These are phyloP conservation scores for Nemurella pictetii DNA, from an alignment of 2,888 invertebrate species.

Conservation along the genomic window DNA sequence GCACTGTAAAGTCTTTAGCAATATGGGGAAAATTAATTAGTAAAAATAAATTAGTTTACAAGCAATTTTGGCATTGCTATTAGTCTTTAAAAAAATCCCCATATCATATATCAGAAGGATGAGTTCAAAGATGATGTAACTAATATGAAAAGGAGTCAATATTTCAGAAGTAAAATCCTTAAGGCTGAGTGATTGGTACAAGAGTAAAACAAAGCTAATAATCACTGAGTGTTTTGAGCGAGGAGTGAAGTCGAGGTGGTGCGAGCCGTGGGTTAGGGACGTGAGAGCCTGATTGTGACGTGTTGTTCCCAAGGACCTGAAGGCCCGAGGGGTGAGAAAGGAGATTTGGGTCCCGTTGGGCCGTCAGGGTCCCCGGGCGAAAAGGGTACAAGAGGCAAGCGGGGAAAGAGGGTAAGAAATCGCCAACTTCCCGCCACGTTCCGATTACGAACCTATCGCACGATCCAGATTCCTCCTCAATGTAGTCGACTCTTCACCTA, in stretches of 20 bases:
- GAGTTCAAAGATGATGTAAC: too few relatives aligned
- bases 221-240: neutral
- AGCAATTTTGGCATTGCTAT: too few relatives aligned
- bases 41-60: neutral
- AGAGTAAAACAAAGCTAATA: neutral
- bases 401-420: constrained; percentile 87
- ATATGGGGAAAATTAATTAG: neutral
- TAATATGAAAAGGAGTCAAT: too few relatives aligned
- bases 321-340: constrained; percentile 75
- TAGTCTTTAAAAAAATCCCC: too few relatives aligned
- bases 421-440: constrained; percentile 5
- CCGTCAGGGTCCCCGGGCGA: constrained; percentile 80
- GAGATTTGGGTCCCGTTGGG: constrained; percentile 75
- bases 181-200: neutral
- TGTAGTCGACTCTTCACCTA: neutral
- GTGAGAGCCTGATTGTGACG: constrained; percentile 1
- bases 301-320: constrained; percentile 58
- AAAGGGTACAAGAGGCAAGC: constrained; percentile 87
- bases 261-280: neutral
- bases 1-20: neutral
- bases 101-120: too few relatives aligned
- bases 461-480: neutral
- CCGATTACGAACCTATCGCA: constrained; percentile 18
- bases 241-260: neutral
- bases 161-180: neutral